These are phyloP conservation scores for Pomatorhinus ruficollis DNA, from an alignment of 2,113 vertebrate species.

Conservation along the genomic window DNA sequence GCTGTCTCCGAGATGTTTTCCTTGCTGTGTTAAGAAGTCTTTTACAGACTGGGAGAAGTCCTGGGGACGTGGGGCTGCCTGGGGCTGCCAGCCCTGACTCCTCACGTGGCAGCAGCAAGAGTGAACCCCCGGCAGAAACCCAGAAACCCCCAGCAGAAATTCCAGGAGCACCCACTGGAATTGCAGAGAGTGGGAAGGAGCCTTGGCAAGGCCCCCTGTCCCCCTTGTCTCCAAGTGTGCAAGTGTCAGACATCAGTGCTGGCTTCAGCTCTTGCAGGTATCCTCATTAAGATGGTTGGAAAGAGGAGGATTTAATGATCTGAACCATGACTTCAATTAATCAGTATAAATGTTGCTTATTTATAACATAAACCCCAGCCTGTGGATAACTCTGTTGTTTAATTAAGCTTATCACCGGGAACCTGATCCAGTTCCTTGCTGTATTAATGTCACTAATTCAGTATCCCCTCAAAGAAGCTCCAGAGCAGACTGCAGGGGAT, in stretches of 20 bases:
- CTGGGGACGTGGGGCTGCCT: neutral
- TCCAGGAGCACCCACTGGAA: neutral
- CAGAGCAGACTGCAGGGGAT: neutral
- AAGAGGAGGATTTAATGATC: constrained; percentile 33
- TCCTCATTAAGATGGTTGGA: neutral
- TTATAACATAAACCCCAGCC: constrained; percentile 22
- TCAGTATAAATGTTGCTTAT: constrained; percentile 38
- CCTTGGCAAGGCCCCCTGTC: neutral
- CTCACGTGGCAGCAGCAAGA: neutral
- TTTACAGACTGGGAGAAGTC: neutral
- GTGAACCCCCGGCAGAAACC: neutral
- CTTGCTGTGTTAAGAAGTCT: neutral
- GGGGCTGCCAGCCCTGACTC: neutral
- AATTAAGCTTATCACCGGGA: constrained; percentile 72
- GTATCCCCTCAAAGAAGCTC: constrained; percentile 45
- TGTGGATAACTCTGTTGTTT: constrained; percentile 64
- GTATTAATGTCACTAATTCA: constrained; percentile 64
- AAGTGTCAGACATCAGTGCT: neutral
- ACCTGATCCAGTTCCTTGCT: constrained; percentile 42
- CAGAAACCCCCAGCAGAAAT: neutral
- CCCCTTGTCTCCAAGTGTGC: neutral
- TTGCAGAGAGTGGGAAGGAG: accelerated
- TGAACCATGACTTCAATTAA: constrained; percentile 33
- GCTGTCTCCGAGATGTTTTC: neutral
- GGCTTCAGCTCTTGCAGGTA: neutral